Percentiles rank a stretch among this genome's conserved stretches.
phyloP scores from a whole-genome alignment of 2,113 vertebrate genomes.

The Cephalopterus ornatus region DNA sequence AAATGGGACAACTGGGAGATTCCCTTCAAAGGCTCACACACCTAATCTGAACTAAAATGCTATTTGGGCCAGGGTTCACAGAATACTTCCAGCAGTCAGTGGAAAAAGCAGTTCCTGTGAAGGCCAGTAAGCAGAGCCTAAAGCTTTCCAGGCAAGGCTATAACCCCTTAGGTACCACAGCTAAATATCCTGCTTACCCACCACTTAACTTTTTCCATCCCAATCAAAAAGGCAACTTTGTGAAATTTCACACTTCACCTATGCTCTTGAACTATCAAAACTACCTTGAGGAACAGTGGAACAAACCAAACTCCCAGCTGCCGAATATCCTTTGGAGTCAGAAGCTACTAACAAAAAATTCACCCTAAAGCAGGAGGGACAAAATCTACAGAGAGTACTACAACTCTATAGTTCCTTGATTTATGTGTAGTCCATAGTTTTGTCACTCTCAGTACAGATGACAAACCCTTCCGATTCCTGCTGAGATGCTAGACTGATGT shows the following conservation, averaged over 20 bases:
- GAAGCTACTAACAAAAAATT: background rate
- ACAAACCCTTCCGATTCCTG: background rate
- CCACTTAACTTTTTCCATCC: background rate
- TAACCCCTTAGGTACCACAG: background rate
- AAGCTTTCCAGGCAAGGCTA: background rate
- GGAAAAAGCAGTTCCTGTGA: background rate
- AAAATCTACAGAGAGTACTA: background rate
- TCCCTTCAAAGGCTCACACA: background rate
- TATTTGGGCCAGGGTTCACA: background rate
- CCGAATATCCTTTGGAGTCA: background rate
- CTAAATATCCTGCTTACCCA: background rate
- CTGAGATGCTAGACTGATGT: fast-evolving
- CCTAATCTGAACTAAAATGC: background rate
- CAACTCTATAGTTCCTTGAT: background rate
- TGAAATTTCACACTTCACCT: background rate
- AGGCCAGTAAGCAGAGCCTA: background rate
- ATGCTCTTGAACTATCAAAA: background rate
- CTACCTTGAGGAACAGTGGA: background rate
- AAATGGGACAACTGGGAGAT: background rate
- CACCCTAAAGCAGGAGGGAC: background rate
- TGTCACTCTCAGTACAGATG: background rate
- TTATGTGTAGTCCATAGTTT: background rate
- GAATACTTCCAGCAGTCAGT: background rate
- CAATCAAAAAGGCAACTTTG: background rate
- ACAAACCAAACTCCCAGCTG: background rate